Evolutionary conservation across 2,888 invertebrate species (phyloP).

Genomic region (Volucella inanis): DNA sequence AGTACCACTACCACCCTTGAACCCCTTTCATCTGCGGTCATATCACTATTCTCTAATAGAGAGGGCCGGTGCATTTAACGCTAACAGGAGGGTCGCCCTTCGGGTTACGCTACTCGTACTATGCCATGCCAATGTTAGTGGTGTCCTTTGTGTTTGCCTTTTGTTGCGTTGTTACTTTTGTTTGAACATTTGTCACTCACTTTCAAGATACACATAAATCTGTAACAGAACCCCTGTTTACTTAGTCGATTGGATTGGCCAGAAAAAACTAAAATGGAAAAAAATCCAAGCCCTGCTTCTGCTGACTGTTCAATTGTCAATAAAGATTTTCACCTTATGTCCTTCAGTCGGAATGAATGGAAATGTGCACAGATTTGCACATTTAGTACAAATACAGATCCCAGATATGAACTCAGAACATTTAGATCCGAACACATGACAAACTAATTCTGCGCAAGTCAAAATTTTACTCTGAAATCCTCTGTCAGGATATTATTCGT

Average conservation of each 20-base stretch:
- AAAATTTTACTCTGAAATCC: not conserved
- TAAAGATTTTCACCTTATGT: slow-evolving; percentile 70
- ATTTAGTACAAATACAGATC: not conserved
- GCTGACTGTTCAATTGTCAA: slow-evolving; percentile 56
- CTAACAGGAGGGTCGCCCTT: not conserved
- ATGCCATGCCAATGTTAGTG: too few relatives aligned
- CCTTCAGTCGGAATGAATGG: slow-evolving; percentile 30
- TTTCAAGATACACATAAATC: slow-evolving; percentile 61
- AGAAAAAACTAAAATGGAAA: slow-evolving; percentile 1
- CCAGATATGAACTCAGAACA: too few relatives aligned
- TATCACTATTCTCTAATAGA: slow-evolving; percentile 33
- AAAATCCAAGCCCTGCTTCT: slow-evolving; percentile 32
- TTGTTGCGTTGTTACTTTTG: slow-evolving; percentile 67
- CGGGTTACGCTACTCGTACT: too few relatives aligned
- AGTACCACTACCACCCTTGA: slow-evolving; percentile 29
- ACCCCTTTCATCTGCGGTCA: slow-evolving; percentile 40
- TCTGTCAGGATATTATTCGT: too few relatives aligned
- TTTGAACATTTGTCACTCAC: slow-evolving; percentile 73
- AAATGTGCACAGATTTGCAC: slow-evolving; percentile 72
- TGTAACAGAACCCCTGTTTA: slow-evolving; percentile 70
- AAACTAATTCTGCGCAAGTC: slow-evolving; percentile 34
- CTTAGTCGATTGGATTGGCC: slow-evolving; percentile 66
- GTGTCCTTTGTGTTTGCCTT: not conserved
- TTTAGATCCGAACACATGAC: slow-evolving; percentile 57
- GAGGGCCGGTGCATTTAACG: slow-evolving; percentile 31